phyloP scores from a whole-genome alignment of 2,797 vertebrate species.

The Anguilla megastoma region DNA sequence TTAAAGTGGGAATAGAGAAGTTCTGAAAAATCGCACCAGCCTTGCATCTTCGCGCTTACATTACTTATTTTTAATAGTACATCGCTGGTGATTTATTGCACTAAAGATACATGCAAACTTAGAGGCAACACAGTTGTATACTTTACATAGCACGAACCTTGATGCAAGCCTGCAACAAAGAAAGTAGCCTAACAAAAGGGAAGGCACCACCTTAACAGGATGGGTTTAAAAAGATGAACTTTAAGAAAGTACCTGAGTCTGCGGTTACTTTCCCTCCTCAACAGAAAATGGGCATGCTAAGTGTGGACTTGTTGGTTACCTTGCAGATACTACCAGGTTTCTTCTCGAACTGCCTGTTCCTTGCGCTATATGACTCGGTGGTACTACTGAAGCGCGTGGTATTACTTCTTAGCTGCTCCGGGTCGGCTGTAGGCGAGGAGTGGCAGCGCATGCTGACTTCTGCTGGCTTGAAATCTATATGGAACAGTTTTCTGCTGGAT shows the following conservation, averaged over 20 bases:
- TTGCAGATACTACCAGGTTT: slow-evolving; percentile 95
- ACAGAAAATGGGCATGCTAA: slow-evolving; percentile 82
- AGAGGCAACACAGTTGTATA: background rate
- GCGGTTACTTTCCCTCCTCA: slow-evolving; percentile 14
- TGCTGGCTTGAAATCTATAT: slow-evolving; percentile 90
- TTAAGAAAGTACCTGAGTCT: slow-evolving; percentile 28
- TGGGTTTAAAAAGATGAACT: slow-evolving; percentile 43
- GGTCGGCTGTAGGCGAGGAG: slow-evolving; percentile 75
- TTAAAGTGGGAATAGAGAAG: background rate
- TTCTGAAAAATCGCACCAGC: slow-evolving; percentile 37
- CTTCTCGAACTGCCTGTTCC: slow-evolving; percentile 96
- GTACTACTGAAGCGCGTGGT: slow-evolving; percentile 90
- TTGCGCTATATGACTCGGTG: slow-evolving; percentile 94
- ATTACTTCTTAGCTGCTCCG: slow-evolving; percentile 81
- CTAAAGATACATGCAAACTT: background rate
- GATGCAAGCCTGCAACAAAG: slow-evolving; percentile 8
- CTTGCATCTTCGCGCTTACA: background rate
- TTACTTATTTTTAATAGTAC: background rate
- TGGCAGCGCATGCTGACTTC: slow-evolving; percentile 95
- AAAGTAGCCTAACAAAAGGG: background rate
- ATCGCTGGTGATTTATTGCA: slow-evolving; percentile 30
- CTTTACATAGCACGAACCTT: slow-evolving; percentile 11
- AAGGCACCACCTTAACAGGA: slow-evolving; percentile 26
- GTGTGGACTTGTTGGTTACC: slow-evolving; percentile 90
- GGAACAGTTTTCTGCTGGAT: slow-evolving; percentile 95